Evolutionary conservation across 2,113 vertebrate species (phyloP), one percentile per base, ranked within the genome.

Genomic region (Caranx ignobilis): DNA sequence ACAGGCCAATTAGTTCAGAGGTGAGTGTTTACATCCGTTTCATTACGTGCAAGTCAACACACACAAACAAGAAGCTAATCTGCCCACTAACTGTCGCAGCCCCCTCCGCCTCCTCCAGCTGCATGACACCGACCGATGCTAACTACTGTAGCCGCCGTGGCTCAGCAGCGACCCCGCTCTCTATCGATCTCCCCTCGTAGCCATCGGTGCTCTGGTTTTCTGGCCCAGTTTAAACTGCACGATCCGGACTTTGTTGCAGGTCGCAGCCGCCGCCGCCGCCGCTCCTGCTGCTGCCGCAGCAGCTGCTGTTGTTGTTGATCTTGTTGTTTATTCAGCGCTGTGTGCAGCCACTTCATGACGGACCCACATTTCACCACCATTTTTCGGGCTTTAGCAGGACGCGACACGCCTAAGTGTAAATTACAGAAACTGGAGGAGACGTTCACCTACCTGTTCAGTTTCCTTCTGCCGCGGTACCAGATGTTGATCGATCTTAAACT

Each of bases 361-460:
- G 43, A 71, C 10, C 64, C 86, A 71, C 85, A 81, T 57, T 87
- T 89, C 81, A 85, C 79, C 85, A 82, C 91, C 83, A 84, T 93
- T 83, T 89, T 76, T 82, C 54, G n/a, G 56, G 48, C 81, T 85
- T 75, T 50, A 37, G 15, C 62, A 75, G 26, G 11, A 59, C 72
- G 59, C 19, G 1, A 67, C 26, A 63, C 55, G 26, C 34, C 18
- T 10, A 6, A 4, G 8, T 50, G 21, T 11, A 61, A 68, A 75
- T 11, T 0, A 34, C 35, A 76, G 10, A 21, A 26, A 34, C 6
- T 0, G 12, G 16, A 0, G 0, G 0, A 19, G 7, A 32, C 0
- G 11, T 65, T 73, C 70, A 75, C 94, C 70, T 77, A 93, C 93
- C 89, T 87, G 68, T 83, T 86, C 82, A 19, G 78, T 55, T 79